A percentile compares a stretch with the other conserved stretches of the same genome.
phyloP scores from a whole-genome alignment of 2,113 vertebrate species.

The Daphoenositta chrysoptera region DNA sequence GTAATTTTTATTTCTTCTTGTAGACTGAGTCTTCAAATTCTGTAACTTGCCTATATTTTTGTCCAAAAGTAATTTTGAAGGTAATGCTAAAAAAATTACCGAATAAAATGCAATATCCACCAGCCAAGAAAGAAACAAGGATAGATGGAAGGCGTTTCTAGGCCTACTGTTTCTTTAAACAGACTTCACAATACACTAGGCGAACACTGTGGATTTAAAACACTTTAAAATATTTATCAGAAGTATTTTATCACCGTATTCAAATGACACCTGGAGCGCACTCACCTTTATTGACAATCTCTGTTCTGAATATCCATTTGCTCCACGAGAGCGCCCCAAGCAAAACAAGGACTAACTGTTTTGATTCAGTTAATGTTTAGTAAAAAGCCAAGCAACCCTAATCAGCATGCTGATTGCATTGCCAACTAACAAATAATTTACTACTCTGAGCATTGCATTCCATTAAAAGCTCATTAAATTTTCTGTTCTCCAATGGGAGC shows the following conservation, averaged over 20 bases:
- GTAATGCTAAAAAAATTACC: background rate
- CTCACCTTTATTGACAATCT: conserved; percentile 82
- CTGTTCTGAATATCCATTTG: conserved; percentile 77
- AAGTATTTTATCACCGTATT: conserved; percentile 73
- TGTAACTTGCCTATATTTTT: background rate
- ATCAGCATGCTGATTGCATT: conserved; percentile 87
- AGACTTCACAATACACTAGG: conserved; percentile 56
- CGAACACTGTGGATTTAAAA: conserved; percentile 68
- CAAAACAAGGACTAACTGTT: conserved; percentile 75
- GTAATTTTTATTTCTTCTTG: background rate
- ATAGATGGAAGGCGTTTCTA: conserved; percentile 52
- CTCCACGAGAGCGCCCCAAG: conserved; percentile 71
- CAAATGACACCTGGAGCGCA: conserved; percentile 78
- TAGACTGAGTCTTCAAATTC: background rate
- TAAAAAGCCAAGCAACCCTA: conserved; percentile 79
- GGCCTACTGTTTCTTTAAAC: conserved; percentile 71
- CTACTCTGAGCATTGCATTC: conserved; percentile 80
- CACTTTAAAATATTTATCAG: conserved; percentile 79
- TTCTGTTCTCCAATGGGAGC: conserved; percentile 82
- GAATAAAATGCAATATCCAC: background rate
- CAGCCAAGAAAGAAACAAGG: conserved; percentile 19
- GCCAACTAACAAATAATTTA: conserved; percentile 88
- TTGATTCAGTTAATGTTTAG: conserved; percentile 80
- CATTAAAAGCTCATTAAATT: conserved; percentile 88
- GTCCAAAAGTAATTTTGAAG: conserved; percentile 15